These are phyloP conservation scores for Patiria miniata DNA, from an alignment of 35 echinoderm and acorn worm species.

Conservation along the genomic window DNA sequence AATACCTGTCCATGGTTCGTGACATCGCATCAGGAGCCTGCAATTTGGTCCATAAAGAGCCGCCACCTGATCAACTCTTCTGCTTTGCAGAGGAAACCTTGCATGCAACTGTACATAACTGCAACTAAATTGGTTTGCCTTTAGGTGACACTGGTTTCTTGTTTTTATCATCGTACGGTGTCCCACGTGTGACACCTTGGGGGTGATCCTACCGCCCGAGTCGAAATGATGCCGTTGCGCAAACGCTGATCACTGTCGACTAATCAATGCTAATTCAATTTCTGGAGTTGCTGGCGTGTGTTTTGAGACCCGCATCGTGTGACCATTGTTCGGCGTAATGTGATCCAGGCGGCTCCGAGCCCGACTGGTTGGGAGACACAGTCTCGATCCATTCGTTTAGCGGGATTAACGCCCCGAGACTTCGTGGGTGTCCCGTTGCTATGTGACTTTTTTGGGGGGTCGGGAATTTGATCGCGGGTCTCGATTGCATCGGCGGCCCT, in stretches of 20 bases:
- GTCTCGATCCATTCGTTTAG: conserved; percentile 5
- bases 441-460: not conserved
- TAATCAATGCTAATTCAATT: conserved; percentile 7
- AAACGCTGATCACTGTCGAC: not conserved
- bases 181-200: not conserved
- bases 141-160: not conserved
- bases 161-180: not conserved
- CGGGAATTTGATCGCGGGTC: not conserved
- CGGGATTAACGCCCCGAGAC: conserved; percentile 19
- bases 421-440: conserved; percentile 4
- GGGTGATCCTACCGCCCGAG: not conserved
- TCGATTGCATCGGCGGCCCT: not conserved
- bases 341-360: not conserved
- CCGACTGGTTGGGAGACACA: not conserved
- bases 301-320: not conserved
- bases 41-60: not conserved
- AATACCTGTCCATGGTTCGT: not conserved
- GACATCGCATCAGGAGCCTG: not conserved
- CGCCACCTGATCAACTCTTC: not conserved
- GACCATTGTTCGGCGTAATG: not conserved
- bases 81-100: not conserved
- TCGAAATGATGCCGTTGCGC: conserved; percentile 11
- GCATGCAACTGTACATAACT: not conserved
- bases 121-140: not conserved
- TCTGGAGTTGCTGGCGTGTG: not conserved